A percentile compares a stretch with the other conserved stretches of the same genome.
Evolutionary conservation across 1,140 invertebrate genomes (phyloP).

Genomic region (Phortica variegata): DNA sequence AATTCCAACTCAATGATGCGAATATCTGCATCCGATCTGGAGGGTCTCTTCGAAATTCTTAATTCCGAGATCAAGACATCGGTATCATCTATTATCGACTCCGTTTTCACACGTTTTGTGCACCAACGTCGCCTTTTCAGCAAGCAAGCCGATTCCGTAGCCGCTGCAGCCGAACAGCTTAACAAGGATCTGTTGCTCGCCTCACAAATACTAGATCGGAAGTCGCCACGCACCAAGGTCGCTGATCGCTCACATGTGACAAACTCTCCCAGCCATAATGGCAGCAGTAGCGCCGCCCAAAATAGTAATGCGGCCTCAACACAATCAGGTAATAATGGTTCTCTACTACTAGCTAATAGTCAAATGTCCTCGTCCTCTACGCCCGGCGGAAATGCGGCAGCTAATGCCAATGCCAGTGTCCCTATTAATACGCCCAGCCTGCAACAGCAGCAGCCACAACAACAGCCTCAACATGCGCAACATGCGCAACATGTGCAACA

Average conservation of each 20-base stretch:
- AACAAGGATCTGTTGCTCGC: conserved; percentile 79
- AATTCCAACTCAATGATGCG: conserved; percentile 64
- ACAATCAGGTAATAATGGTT: conserved; percentile 63
- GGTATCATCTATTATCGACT: conserved; percentile 82
- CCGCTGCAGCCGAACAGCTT: conserved; percentile 74
- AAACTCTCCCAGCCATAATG: too few relatives aligned
- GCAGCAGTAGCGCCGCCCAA: conserved; percentile 54
- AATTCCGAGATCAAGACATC: conserved; percentile 88
- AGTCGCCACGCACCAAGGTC: conserved; percentile 78
- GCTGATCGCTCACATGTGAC: conserved; percentile 64
- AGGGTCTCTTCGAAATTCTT: conserved; percentile 82
- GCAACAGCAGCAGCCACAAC: conserved; percentile 31
- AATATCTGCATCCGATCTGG: conserved; percentile 74
- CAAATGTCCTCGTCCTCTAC: conserved; percentile 29
- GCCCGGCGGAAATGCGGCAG: not conserved
- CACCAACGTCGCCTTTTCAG: conserved; percentile 74
- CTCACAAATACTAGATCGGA: conserved; percentile 77
- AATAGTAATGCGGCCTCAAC: conserved; percentile 56
- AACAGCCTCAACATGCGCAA: conserved; percentile 14
- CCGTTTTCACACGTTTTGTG: conserved; percentile 79
- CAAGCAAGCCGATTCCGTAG: conserved; percentile 73
- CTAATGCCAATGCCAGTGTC: conserved; percentile 10
- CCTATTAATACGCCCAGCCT: conserved; percentile 24
- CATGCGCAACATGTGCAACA: conserved; percentile 28
- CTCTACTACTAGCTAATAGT: conserved; percentile 57